These are phyloP conservation scores for Mythimna loreyi DNA, from an alignment of 2,888 invertebrate species.

Conservation along the genomic window DNA sequence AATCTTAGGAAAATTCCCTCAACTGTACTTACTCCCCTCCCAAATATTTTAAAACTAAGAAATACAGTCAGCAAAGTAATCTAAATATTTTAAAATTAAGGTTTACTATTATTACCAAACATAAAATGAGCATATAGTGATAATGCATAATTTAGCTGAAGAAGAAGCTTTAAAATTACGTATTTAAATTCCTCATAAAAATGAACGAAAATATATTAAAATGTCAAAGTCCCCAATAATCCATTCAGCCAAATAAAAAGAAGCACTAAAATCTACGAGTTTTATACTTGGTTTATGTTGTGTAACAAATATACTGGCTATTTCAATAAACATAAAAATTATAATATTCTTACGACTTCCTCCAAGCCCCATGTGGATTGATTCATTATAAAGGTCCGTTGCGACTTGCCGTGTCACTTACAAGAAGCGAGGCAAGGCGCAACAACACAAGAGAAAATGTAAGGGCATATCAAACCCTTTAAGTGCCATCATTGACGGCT, in stretches of 20 bases:
- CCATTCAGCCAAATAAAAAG: conserved; percentile 45
- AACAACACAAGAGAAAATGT: conserved; percentile 7
- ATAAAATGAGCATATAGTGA: not conserved
- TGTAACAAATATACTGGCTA: conserved; percentile 41
- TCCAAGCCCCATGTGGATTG: conserved; percentile 40
- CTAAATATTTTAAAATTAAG: not conserved
- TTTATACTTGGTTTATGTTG: conserved; percentile 38
- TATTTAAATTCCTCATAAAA: conserved; percentile 35
- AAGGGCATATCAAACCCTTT: conserved; percentile 8
- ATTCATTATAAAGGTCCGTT: conserved; percentile 34
- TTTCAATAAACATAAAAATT: conserved; percentile 51
- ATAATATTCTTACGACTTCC: conserved; percentile 55
- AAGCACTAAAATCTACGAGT: conserved; percentile 34
- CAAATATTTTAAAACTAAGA: not conserved
- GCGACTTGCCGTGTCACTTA: conserved; percentile 10
- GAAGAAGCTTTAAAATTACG: conserved; percentile 12
- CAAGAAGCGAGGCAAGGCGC: not conserved
- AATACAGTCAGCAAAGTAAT: not conserved
- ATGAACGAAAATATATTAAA: conserved; percentile 33
- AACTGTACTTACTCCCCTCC: no score
- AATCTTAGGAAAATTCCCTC: not conserved
- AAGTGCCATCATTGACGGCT: conserved; percentile 2
- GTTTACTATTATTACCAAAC: not conserved
- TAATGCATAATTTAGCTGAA: conserved; percentile 9
- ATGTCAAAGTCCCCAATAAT: conserved; percentile 35